phyloP scores from a whole-genome alignment of 2,888 invertebrate genomes.

The Lasioglossum marginatum region DNA sequence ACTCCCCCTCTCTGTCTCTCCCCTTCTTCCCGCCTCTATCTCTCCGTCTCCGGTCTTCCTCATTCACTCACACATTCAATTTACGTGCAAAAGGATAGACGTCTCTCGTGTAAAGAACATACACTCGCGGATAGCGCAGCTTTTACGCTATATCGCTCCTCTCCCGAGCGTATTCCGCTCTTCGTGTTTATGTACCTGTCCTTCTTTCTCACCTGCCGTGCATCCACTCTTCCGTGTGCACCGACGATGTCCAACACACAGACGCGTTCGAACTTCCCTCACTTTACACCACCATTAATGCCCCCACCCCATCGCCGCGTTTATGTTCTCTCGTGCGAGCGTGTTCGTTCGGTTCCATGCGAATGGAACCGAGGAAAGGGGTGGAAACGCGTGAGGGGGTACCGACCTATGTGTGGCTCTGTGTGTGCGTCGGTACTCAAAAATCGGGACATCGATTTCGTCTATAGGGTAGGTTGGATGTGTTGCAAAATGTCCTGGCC shows the following conservation, averaged over 20 bases:
- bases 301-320: slow-evolving; percentile 3
- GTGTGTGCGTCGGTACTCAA: background rate
- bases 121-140: slow-evolving; percentile 37
- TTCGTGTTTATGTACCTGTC: slow-evolving; percentile 45
- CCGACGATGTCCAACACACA: slow-evolving; percentile 1
- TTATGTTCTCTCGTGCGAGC: background rate
- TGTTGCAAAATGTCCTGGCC: background rate
- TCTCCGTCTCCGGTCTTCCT: background rate
- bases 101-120: slow-evolving; percentile 41
- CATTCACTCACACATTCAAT: slow-evolving; percentile 54
- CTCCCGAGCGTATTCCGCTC: slow-evolving; percentile 37
- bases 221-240: slow-evolving; percentile 22
- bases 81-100: slow-evolving; percentile 45
- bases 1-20: background rate
- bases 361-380: background rate
- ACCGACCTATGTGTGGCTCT: background rate
- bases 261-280: slow-evolving; percentile 4
- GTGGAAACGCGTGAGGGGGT: background rate
- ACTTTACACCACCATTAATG: slow-evolving; percentile 2
- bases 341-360: background rate
- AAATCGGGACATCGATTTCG: background rate
- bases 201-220: slow-evolving; percentile 42
- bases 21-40: no score
- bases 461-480: background rate
- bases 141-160: slow-evolving; percentile 37